Percentiles rank a stretch among this genome's conserved stretches.
phyloP scores from a whole-genome alignment of 2,113 vertebrate genomes.

The Aphelocoma coerulescens region DNA sequence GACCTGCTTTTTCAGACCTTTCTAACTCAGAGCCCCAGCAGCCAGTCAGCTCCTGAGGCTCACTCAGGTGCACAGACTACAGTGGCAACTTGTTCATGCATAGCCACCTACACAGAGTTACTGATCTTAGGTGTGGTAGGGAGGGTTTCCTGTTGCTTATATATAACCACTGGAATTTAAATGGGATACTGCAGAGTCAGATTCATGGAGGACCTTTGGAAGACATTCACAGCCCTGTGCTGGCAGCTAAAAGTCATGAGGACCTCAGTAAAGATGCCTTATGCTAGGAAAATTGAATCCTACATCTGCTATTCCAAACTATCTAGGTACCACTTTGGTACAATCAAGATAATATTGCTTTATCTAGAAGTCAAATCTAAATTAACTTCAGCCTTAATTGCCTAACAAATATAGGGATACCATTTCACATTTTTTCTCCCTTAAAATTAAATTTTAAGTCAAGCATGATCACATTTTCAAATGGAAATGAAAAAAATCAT shows the following conservation, averaged over 20 bases:
- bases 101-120: background rate
- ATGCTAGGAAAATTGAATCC: background rate
- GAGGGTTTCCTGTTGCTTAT: background rate
- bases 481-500: background rate
- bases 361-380: background rate
- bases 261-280: background rate
- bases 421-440: background rate
- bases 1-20: background rate
- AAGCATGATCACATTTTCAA: background rate
- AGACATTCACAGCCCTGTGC: background rate
- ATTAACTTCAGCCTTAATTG: background rate
- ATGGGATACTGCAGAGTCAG: fast-evolving
- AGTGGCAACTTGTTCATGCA: background rate
- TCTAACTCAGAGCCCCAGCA: background rate
- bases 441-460: background rate
- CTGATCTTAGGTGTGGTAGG: fast-evolving
- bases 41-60: background rate
- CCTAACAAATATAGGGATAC: background rate
- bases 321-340: background rate
- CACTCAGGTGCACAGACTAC: background rate
- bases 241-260: background rate
- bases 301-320: background rate
- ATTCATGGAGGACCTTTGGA: background rate
- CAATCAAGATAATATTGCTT: background rate
- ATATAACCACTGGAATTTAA: background rate